Percentiles rank a stretch among this genome's conserved stretches.
phyloP scores from a whole-genome alignment of 2,797 vertebrate species.

The Periophthalmus magnuspinnatus region DNA sequence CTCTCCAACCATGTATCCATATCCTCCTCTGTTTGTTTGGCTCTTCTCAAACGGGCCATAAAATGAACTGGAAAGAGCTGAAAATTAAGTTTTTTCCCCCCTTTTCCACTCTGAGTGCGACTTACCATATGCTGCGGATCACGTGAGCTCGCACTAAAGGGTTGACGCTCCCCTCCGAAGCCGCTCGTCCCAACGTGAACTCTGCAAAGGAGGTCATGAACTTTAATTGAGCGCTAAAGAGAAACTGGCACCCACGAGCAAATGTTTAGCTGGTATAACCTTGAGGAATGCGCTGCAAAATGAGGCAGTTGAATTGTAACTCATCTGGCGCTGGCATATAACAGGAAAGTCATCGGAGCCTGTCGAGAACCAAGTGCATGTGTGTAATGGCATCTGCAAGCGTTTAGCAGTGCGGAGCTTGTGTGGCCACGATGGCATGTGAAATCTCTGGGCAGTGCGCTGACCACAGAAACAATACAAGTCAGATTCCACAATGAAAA shows the following conservation, averaged over 20 bases:
- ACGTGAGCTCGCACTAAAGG: conserved; percentile 57
- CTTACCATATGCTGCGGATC: conserved; percentile 68
- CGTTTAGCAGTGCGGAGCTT: conserved; percentile 60
- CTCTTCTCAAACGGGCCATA: conserved; percentile 63
- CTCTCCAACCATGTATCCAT: conserved; percentile 43
- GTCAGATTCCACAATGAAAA: conserved; percentile 74
- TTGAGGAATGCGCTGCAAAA: conserved; percentile 66
- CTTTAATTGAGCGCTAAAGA: conserved; percentile 37
- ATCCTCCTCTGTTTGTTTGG: conserved; percentile 65
- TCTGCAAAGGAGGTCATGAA: conserved; percentile 49
- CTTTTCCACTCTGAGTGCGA: conserved; percentile 56
- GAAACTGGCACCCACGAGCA: conserved; percentile 50
- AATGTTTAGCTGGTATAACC: conserved; percentile 56
- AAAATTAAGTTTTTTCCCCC: conserved; percentile 63
- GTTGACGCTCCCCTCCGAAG: conserved; percentile 42
- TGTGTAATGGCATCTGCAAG: conserved; percentile 68
- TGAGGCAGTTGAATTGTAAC: conserved; percentile 58
- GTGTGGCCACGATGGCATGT: conserved; percentile 74
- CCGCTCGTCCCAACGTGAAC: conserved; percentile 68
- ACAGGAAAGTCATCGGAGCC: conserved; percentile 34
- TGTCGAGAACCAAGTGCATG: conserved; percentile 64
- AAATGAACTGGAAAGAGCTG: conserved; percentile 70
- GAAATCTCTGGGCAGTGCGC: conserved; percentile 71
- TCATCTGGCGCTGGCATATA: conserved; percentile 61
- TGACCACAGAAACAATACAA: conserved; percentile 76